Evolutionary conservation across 2,888 invertebrate species (phyloP).

Genomic region (Chorisops tibialis): DNA sequence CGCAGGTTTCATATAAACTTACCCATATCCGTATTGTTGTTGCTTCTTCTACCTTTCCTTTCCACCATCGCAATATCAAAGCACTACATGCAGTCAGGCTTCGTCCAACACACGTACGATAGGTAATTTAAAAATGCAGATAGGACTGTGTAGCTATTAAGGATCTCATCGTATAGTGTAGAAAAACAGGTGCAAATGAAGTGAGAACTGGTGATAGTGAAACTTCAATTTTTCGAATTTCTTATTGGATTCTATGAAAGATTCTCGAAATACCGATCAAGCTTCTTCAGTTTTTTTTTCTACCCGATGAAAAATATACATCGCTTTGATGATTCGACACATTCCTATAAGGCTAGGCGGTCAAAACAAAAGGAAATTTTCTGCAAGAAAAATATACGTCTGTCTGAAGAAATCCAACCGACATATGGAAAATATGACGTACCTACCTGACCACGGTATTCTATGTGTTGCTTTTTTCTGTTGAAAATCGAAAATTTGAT

Average conservation of each 20-base stretch:
- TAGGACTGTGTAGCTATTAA: slow-evolving; percentile 1
- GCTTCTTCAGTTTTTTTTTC: slow-evolving; percentile 16
- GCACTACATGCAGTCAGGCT: no score
- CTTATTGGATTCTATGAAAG: slow-evolving; percentile 2
- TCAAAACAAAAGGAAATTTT: slow-evolving; percentile 3
- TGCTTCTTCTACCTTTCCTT: no score
- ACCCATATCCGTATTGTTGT: no score
- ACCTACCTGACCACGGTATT: no score
- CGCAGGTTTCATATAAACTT: slow-evolving; percentile 31
- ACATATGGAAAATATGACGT: neutral
- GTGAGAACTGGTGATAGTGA: neutral
- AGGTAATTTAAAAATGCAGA: slow-evolving; percentile 4
- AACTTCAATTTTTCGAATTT: slow-evolving; percentile 11
- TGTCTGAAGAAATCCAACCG: neutral
- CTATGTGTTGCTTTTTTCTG: neutral
- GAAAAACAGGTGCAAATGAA: slow-evolving; percentile 8
- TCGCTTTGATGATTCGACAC: slow-evolving; percentile 8
- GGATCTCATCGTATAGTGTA: neutral
- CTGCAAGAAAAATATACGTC: neutral
- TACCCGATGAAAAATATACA: neutral
- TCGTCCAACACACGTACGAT: no score
- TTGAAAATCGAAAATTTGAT: slow-evolving; percentile 28
- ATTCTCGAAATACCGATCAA: neutral
- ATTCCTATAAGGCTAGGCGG: neutral
- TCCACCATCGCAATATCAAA: no score